These are phyloP conservation scores for Heliconius nattereri DNA, from an alignment of 1,140 invertebrate genomes.

Conservation along the genomic window DNA sequence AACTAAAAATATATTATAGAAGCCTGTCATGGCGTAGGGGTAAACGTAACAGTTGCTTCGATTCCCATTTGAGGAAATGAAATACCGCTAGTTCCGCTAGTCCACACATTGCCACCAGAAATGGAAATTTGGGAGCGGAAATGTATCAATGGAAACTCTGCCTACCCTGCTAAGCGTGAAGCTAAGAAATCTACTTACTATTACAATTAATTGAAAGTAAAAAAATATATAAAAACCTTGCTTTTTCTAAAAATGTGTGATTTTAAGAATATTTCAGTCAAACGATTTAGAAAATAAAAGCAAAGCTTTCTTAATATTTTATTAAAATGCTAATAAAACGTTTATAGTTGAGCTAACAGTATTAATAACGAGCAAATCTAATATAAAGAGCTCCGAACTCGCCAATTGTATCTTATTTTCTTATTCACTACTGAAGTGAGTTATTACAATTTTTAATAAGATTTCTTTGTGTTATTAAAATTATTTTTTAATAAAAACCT, in stretches of 20 bases:
- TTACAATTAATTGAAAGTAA: too few species aligned
- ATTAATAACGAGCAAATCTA: not conserved
- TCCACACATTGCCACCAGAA: too few species aligned
- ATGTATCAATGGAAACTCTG: too few species aligned
- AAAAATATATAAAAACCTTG: too few species aligned
- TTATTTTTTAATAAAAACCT: not conserved
- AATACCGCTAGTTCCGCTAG: too few species aligned
- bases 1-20: too few species aligned
- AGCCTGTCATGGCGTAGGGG: too few species aligned
- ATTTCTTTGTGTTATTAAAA: not conserved
- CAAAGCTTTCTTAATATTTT: not conserved
- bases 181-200: too few species aligned
- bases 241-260: not conserved
- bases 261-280: not conserved
- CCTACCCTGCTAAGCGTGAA: too few species aligned
- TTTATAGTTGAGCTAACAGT: not conserved
- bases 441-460: not conserved
- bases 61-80: too few species aligned
- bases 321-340: not conserved
- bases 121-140: too few species aligned
- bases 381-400: not conserved
- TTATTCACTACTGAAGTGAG: not conserved
- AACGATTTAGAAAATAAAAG: not conserved
- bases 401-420: conserved; percentile 3
- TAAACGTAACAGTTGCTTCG: too few species aligned